Base-by-base conservation (phyloP, 2,113 vertebrate species). In the Triplophysa rosa region DNA sequence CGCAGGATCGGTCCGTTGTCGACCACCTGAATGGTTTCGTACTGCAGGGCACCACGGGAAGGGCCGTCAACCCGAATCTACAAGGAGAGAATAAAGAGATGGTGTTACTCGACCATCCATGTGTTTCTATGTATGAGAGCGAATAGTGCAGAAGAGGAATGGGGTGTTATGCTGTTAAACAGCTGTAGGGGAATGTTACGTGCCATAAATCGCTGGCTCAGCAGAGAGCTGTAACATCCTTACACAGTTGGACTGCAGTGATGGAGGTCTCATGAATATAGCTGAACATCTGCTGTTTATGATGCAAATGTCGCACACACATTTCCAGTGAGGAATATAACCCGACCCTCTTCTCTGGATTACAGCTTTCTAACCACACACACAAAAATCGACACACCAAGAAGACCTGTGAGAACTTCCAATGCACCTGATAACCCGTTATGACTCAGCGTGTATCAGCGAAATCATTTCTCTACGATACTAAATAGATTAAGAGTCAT, bases 31-130 rank as follows among this genome's bases (percentile, higher is more conserved):
- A 98, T 90, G 0, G 95, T 96, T 90, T 99, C 98, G 0, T 99
- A 99, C 85, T 96, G 96, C 72, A 93, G 88, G 0, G 96, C 95
- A 0, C 92, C 93, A 33, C 91, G 95, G 58, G 90, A 90, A 24
- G 95, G 94, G 14, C 95, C 96, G 0, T 98, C 97, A 0, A 99
- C 97, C 0, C 96, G 94, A 64, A 98, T 98, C 97, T 98, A 88
- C 1, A 74, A 54, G 10, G 21, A 47, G 42, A 81, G 59, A 62
- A 64, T 58, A 70, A 52, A 77, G 37, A 73, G 24, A 37, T 2
- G 12, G 13, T 61, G 56, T 9, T 65, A 37, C 29, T 33, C n/a
- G 8, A 33, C 17, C 45, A 52, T 75, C 47, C 47, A 47, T 49
- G 24, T 6, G 47, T 54, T 83, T 33, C 19, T 73, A 78, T 71